Base-by-base conservation (phyloP, 1,140 invertebrate genomes). In the Papilio machaon region DNA sequence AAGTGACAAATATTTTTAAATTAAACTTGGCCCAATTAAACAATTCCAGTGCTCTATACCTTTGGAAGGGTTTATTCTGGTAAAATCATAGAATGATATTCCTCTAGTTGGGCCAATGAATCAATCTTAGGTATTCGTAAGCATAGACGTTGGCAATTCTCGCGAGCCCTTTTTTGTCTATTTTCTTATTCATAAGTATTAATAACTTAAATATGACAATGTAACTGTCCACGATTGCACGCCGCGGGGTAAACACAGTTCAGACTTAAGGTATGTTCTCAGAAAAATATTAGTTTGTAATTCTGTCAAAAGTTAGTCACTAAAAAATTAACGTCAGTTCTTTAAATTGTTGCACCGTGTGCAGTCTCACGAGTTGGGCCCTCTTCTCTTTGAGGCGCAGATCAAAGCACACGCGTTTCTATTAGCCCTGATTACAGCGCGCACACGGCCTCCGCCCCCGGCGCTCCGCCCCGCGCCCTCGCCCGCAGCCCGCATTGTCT, bases 331-430 rank as follows among this genome's bases (percentile, higher is more conserved):
- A 35, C 35, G 30, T 30, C 64, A 70, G 64, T 4, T 70, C 64
- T 70, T 17, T 4, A 70, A 70, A 7, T 30, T 35, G 23, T 30
- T 35, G 35, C 11, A 17, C 11, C 30, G 30, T 70, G 23, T 30
- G 23, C 64, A 83, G 88, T 86, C 87, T 89, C 90, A 86, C 88
- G 88, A 90, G 90, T 87, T 88, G 81, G 89, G 89, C 86, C 87
- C 89, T 89, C 85, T 70, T 91, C 86, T 81, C 91, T 94, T 94
- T 94, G 92, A 94, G 89, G 77, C 87, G 89, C 88, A 93, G 91
- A 94, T 94, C 92, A 94, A 94, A 94, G 92, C 89, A 89, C 85
- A 87, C 90, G 90, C 91, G 91, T 86, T 92, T 93, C 92, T 94
- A 94, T 94, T 94, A 94, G 92, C 92, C 89, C 89, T 93, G 92